phyloP scores from a whole-genome alignment of 2,888 invertebrate species.

The Gari tellinella region DNA sequence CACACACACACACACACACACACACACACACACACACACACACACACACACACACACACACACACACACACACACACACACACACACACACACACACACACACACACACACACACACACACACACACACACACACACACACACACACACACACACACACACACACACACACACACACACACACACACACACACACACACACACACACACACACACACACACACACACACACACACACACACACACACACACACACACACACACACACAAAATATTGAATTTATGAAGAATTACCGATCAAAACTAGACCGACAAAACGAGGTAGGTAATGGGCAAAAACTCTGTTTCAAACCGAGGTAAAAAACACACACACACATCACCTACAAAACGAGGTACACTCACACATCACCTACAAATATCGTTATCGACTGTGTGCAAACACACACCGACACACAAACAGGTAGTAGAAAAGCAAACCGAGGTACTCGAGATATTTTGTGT shows the following conservation, averaged over 20 bases:
- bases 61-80: conserved; percentile 10
- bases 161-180: conserved; percentile 10
- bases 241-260: conserved; percentile 10
- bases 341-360: too few species aligned
- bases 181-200: conserved; percentile 10
- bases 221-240: conserved; percentile 9
- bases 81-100: conserved; percentile 10
- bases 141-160: conserved; percentile 10
- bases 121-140: conserved; percentile 10
- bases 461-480: too few species aligned
- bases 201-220: conserved; percentile 10
- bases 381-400: too few species aligned
- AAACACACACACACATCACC: too few species aligned
- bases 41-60: conserved; percentile 10
- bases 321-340: too few species aligned
- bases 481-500: too few species aligned
- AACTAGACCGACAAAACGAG: too few species aligned
- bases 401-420: too few species aligned
- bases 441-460: too few species aligned
- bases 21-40: conserved; percentile 10
- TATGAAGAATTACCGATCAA: too few species aligned
- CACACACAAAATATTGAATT: too few species aligned
- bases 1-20: conserved; percentile 10
- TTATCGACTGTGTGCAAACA: too few species aligned
- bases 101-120: conserved; percentile 10